A percentile compares a stretch with the other conserved stretches of the same genome.
Evolutionary conservation across 2,797 vertebrate species (phyloP).

Genomic region (Pseudotriccus pelzelni): DNA sequence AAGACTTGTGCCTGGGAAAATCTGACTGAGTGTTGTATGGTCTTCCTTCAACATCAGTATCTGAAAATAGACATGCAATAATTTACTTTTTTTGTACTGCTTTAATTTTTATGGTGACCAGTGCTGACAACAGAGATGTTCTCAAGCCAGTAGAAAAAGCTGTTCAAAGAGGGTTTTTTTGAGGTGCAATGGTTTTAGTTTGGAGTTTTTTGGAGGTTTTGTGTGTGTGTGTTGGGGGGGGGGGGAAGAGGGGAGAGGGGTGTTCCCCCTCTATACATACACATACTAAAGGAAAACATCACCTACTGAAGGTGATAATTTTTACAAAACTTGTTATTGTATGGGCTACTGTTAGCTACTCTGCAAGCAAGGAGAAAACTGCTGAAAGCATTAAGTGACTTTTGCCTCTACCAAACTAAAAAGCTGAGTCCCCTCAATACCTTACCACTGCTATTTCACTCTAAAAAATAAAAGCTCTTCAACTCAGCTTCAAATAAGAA

Average conservation of each 20-base stretch:
- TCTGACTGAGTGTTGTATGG: background rate
- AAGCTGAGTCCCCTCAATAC: background rate
- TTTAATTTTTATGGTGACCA: background rate
- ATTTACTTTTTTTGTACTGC: background rate
- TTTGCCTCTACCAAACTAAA: background rate
- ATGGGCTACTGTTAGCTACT: background rate
- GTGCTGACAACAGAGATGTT: background rate
- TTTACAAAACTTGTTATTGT: background rate
- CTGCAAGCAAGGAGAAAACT: background rate
- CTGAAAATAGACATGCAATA: background rate
- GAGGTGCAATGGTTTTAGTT: background rate
- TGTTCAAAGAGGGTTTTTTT: background rate
- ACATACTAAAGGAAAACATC: background rate
- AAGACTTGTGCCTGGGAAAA: background rate
- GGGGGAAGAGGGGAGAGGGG: no score
- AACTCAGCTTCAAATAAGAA: background rate
- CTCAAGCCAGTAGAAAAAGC: background rate
- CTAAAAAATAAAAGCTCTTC: background rate
- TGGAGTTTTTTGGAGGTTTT: background rate
- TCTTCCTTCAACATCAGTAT: background rate
- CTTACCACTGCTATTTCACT: background rate
- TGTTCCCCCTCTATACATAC: no score
- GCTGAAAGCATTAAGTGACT: background rate
- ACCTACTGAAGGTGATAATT: background rate
- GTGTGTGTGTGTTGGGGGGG: background rate